Conservation (phyloP, 37 sponge, comb jelly and placozoan species). For the Oscarella lobularis region DNA sequence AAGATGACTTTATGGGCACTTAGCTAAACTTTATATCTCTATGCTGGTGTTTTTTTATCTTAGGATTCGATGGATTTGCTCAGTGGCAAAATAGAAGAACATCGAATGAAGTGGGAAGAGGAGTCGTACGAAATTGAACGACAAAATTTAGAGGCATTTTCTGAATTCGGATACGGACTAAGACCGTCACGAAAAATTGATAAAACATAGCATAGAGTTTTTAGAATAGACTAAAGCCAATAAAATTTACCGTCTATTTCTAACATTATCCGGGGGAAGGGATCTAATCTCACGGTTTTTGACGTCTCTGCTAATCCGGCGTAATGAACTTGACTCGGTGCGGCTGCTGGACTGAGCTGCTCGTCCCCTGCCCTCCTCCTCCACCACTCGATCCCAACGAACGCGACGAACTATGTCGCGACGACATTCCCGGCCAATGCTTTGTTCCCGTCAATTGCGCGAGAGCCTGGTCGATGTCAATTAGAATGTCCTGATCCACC, state of each 20-base stretch:
- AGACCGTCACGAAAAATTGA: no score
- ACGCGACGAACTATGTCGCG: not conserved
- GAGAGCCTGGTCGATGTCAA: not conserved
- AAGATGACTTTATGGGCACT: not conserved
- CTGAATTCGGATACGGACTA: not conserved
- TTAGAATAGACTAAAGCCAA: no score
- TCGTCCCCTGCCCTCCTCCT: no score
- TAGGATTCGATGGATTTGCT: constrained; percentile 60
- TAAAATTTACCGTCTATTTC: no score
- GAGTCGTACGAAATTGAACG: constrained; percentile 38
- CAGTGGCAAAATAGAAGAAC: constrained; percentile 36
- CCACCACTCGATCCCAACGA: not conserved
- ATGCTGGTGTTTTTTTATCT: not conserved
- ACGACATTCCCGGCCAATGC: no score
- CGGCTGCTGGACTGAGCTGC: not conserved
- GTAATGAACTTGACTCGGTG: not conserved
- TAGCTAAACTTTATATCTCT: not conserved
- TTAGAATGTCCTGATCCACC: not conserved
- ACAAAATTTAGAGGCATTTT: not conserved
- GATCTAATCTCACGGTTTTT: no score
- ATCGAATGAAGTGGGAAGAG: constrained; percentile 39
- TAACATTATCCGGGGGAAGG: no score
- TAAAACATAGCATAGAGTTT: no score
- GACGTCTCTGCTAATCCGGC: no score
- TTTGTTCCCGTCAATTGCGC: not conserved